These are phyloP conservation scores for Tachysurus fulvidraco DNA, from an alignment of 2,113 vertebrate species.

Conservation along the genomic window DNA sequence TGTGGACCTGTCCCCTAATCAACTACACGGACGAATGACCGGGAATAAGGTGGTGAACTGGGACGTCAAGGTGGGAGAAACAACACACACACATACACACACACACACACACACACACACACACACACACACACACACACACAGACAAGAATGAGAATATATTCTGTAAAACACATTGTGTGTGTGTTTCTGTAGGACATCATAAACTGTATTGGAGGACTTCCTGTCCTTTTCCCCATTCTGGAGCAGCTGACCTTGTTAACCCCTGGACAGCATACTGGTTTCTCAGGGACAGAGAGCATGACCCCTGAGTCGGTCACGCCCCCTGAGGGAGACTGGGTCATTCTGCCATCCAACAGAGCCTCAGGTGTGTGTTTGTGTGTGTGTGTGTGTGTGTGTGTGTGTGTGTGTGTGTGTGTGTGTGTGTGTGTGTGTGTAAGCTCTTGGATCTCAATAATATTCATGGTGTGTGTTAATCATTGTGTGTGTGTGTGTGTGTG, in stretches of 20 bases:
- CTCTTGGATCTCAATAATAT: neutral
- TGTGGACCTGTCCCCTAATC: constrained; percentile 89
- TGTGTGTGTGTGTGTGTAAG: constrained; percentile 17
- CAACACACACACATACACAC: neutral
- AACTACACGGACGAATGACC: constrained; percentile 92
- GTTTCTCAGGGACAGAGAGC: constrained; percentile 69
- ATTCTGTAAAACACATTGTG: neutral
- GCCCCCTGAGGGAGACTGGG: constrained; percentile 86
- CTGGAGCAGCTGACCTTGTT: constrained; percentile 86
- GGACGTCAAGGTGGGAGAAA: constrained; percentile 88
- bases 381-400: constrained; percentile 56
- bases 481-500: neutral
- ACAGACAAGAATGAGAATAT: neutral
- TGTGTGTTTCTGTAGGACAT: constrained; percentile 78
- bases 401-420: constrained; percentile 64
- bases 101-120: neutral
- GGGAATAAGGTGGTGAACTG: constrained; percentile 98
- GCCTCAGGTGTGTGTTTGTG: constrained; percentile 83
- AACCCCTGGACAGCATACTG: constrained; percentile 70
- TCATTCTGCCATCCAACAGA: constrained; percentile 84
- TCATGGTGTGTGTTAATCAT: neutral
- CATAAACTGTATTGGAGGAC: constrained; percentile 92
- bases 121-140: neutral
- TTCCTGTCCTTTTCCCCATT: constrained; percentile 87
- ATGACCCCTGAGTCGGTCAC: constrained; percentile 78